phyloP scores from a whole-genome alignment of 2,888 invertebrate genomes.

The Opisthograptis luteolata region DNA sequence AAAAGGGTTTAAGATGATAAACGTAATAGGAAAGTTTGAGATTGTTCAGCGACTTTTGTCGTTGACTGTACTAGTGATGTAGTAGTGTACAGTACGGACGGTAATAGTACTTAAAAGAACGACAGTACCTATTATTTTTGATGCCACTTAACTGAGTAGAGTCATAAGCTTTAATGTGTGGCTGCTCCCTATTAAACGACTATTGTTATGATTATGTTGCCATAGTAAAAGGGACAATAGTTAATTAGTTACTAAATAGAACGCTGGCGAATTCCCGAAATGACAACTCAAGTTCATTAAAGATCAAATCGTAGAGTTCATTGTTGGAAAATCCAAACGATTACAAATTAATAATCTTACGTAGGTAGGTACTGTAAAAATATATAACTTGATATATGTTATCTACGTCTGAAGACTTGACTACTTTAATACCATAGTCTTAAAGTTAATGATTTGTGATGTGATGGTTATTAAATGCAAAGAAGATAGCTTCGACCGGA shows the following conservation, averaged over 20 bases:
- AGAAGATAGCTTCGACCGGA: neutral
- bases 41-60: no score
- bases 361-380: no score
- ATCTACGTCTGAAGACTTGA: no score
- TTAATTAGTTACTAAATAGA: neutral
- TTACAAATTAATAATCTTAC: neutral
- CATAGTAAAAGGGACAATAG: conserved; percentile 3
- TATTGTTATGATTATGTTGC: conserved; percentile 10
- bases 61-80: no score
- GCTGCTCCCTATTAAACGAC: conserved; percentile 3
- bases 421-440: no score
- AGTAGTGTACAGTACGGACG: no score
- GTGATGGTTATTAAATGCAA: neutral
- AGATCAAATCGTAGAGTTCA: no score
- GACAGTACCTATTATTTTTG: conserved; percentile 11
- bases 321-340: conserved; percentile 7
- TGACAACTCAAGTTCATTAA: no score
- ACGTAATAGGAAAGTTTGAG: no score
- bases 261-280: neutral
- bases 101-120: neutral
- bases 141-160: conserved; percentile 10
- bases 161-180: conserved; percentile 17
- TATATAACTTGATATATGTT: no score
- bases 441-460: no score
- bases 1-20: no score